Conservation (phyloP, 2,113 vertebrate species). For the Benitochromis conjunctus region DNA sequence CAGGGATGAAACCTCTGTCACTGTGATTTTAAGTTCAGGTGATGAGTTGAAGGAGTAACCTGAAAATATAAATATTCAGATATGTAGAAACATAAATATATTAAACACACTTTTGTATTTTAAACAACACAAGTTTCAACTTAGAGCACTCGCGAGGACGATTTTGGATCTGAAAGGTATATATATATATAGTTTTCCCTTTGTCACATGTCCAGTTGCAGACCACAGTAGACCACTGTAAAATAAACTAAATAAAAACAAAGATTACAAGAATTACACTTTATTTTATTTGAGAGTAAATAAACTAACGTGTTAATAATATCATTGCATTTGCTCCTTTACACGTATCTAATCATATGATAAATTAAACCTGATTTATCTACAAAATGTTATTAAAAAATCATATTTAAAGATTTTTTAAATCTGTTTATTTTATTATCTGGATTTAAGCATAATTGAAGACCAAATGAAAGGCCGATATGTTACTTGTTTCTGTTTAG, state of each 20-base stretch:
- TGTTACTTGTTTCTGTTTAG: neutral
- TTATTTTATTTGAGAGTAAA: neutral
- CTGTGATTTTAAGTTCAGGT: neutral
- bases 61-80: neutral
- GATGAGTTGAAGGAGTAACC: neutral
- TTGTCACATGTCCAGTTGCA: neutral
- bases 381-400: neutral
- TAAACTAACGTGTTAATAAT: neutral
- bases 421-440: too few relatives aligned
- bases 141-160: neutral
- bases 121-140: neutral
- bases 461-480: neutral
- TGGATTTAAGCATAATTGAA: neutral
- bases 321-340: accelerated
- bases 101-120: neutral
- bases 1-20: neutral
- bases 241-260: neutral
- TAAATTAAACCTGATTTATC: neutral
- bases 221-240: neutral
- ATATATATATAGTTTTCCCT: accelerated
- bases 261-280: neutral
- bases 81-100: neutral
- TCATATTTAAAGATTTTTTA: neutral
- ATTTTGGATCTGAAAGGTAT: neutral
- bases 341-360: neutral